Evolutionary conservation across 2,888 invertebrate species (phyloP).

Genomic region (Conus canariensis): DNA sequence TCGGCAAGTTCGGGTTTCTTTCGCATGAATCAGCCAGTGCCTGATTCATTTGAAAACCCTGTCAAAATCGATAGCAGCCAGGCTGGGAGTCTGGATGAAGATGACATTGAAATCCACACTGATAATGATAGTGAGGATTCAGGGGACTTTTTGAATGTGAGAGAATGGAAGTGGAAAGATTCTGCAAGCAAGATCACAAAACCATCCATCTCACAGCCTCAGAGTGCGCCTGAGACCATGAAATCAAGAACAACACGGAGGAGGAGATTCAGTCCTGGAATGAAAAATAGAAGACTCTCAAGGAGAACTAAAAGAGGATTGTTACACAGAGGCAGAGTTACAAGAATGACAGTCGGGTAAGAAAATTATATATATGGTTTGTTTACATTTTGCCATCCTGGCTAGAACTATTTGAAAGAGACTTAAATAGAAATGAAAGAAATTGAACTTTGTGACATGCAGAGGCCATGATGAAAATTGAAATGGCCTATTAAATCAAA

Average conservation of each 20-base stretch:
- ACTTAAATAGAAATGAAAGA: too few species aligned
- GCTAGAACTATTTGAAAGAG: too few species aligned
- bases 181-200: not conserved
- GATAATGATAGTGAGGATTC: conserved; percentile 23
- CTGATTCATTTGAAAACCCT: not conserved
- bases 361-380: not conserved
- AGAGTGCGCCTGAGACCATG: not conserved
- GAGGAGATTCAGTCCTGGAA: not conserved
- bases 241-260: not conserved
- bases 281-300: not conserved
- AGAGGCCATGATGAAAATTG: too few species aligned
- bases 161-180: not conserved
- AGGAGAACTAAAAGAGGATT: not conserved
- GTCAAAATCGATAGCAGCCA: not conserved
- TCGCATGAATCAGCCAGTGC: not conserved
- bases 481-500: too few species aligned
- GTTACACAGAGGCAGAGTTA: too few species aligned
- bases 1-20: not conserved
- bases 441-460: too few species aligned
- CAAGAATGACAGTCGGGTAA: not conserved
- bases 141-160: conserved; percentile 4
- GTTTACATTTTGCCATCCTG: too few species aligned
- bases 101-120: conserved; percentile 22
- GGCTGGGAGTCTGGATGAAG: not conserved
- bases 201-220: not conserved